Evolutionary conservation across 1,140 invertebrate genomes (phyloP).

Genomic region (Dreissena polymorpha): DNA sequence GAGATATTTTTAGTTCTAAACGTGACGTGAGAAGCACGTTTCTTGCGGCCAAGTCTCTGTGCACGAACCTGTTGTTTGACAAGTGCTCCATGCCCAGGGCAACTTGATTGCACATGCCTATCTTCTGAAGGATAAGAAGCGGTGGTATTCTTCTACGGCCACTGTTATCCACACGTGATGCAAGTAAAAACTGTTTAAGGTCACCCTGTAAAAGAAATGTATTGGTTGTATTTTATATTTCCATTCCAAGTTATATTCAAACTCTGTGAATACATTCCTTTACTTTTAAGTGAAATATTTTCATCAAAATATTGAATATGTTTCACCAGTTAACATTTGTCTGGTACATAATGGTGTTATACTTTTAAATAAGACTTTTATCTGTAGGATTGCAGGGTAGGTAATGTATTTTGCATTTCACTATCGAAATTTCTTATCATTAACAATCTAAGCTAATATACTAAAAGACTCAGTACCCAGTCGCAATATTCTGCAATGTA

Average conservation of each 20-base stretch:
- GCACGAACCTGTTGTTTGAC: slow-evolving; percentile 87
- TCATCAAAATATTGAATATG: too few relatives aligned
- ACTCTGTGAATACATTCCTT: neutral
- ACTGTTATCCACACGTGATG: slow-evolving; percentile 85
- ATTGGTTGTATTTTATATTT: too few relatives aligned
- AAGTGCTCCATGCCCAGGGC: slow-evolving; percentile 92
- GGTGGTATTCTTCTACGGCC: slow-evolving; percentile 78
- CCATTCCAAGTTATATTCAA: neutral
- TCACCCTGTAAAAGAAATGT: slow-evolving; percentile 86
- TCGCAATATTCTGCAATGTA: slow-evolving; percentile 95
- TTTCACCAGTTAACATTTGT: too few relatives aligned
- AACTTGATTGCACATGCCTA: slow-evolving; percentile 86
- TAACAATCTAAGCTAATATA: too few relatives aligned
- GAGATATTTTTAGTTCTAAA: slow-evolving; percentile 90
- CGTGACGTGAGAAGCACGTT: slow-evolving; percentile 94
- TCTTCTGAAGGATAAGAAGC: slow-evolving; percentile 86
- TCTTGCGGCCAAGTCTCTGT: slow-evolving; percentile 94
- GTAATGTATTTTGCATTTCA: too few relatives aligned
- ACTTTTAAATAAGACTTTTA: too few relatives aligned
- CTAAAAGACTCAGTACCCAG: slow-evolving; percentile 84
- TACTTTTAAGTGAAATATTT: too few relatives aligned
- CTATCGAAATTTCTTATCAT: too few relatives aligned
- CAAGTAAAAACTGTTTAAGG: slow-evolving; percentile 94
- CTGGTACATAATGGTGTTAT: too few relatives aligned
- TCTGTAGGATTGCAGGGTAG: too few relatives aligned